Percentiles rank a stretch among this genome's conserved stretches.
Evolutionary conservation across 2,113 vertebrate genomes (phyloP).

Genomic region (Delphinus delphis): DNA sequence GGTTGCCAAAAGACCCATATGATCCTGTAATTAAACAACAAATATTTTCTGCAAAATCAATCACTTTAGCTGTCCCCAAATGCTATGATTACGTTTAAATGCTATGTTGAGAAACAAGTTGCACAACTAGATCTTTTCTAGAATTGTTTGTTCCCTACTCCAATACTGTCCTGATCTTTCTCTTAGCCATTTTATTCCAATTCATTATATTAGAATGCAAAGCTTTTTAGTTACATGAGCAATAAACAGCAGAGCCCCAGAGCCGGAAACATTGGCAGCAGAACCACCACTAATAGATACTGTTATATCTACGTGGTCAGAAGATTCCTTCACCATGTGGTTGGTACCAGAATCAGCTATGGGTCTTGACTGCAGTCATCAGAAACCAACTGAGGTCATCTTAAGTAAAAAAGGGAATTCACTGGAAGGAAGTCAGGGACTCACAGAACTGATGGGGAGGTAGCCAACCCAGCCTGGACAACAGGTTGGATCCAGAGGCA

Average conservation of each 20-base stretch:
- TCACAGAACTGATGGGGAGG: background rate
- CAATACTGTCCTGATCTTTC: slow-evolving; percentile 61
- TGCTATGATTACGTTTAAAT: slow-evolving; percentile 82
- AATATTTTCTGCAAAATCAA: slow-evolving; percentile 92
- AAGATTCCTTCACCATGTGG: slow-evolving; percentile 55
- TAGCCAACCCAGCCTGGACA: background rate
- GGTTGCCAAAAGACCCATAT: slow-evolving; percentile 87
- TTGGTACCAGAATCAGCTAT: background rate
- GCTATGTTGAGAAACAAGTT: slow-evolving; percentile 78
- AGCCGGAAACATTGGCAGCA: slow-evolving; percentile 64
- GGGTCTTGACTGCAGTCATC: background rate
- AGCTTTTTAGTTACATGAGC: slow-evolving; percentile 47
- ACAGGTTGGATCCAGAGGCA: background rate
- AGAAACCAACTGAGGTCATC: background rate
- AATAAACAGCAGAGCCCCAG: slow-evolving; percentile 59
- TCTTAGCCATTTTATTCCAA: slow-evolving; percentile 68
- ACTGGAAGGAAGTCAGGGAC: background rate
- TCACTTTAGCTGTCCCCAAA: slow-evolving; percentile 87
- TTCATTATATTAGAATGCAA: slow-evolving; percentile 65
- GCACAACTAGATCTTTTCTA: slow-evolving; percentile 74
- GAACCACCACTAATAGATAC: slow-evolving; percentile 52
- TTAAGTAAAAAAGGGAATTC: background rate
- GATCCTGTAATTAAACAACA: slow-evolving; percentile 91
- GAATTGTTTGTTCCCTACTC: slow-evolving; percentile 62
- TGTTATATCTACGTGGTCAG: background rate